Evolutionary conservation across 2,797 vertebrate genomes (phyloP), one percentile per base, ranked within the genome.

Genomic region (Fistularia commersonii): DNA sequence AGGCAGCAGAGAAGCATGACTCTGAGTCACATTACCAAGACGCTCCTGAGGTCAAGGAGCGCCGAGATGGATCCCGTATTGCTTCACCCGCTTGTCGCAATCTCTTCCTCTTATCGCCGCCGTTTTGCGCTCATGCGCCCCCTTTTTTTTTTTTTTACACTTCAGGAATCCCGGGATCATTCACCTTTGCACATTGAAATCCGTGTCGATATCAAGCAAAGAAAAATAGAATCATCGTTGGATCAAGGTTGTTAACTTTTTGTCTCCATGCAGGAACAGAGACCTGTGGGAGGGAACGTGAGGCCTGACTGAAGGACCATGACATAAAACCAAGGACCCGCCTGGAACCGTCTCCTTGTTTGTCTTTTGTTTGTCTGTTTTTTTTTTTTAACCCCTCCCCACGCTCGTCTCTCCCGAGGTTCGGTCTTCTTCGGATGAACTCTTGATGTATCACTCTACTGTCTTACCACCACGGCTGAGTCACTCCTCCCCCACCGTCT

Each of bases 261-360:
- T 77, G 40, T 66, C 45, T 32, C 40, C 1, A 8, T 48, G 41
- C 69, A 90, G 87, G 83, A 77, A 78, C 74, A 68, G 49, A 69
- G 68, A 64, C 72, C 50, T 79, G 41, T 69, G 78, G 76, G 83
- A 80, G 57, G 82, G 83, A 76, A 89, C 79, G 76, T 85, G 80
- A 86, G 66, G 48, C 61, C 60, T 53, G 51, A 66, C 43, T 64
- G 6, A 59, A 72, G 57, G 68, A 77, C 63, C 56, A 86, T 90
- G 88, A 79, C 87, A 60, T 90, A 71, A 86, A 76, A 63, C 12
- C 38, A 64, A 80, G 76, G 59, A 74, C 51, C 51, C 48, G 40
- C 51, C 75, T 68, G 61, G 57, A 75, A 57, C 74, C 61, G 50
- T 71, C 55, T 76, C 36, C 35, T 62, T 79, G 69, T 84, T 74